Conservation (phyloP, 2,888 invertebrate species). For the Onchidella celtica region DNA sequence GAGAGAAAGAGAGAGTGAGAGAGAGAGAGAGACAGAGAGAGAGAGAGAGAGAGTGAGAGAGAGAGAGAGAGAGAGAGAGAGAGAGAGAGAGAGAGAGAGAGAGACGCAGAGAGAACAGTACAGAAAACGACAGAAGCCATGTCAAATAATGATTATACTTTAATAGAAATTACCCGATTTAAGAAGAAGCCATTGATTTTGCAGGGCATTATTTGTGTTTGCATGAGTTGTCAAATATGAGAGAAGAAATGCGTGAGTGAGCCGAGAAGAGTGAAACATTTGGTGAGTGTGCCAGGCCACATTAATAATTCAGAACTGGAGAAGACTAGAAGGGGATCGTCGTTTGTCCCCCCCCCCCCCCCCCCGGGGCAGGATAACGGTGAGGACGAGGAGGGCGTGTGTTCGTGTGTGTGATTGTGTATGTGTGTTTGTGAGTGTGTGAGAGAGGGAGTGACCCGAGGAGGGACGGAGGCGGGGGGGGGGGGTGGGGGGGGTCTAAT, state of each 20-base stretch:
- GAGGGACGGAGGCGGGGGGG: neutral
- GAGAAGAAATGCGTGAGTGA: constrained; percentile 15
- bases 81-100: constrained; percentile 9
- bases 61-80: constrained; percentile 19
- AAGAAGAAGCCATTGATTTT: too few relatives aligned
- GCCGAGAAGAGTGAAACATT: neutral
- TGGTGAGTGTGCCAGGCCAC: constrained; percentile 7
- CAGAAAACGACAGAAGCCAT: too few relatives aligned
- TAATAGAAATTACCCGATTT: too few relatives aligned
- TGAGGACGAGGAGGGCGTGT: neutral
- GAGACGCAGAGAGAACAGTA: too few relatives aligned
- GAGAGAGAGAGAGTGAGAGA: constrained; percentile 25
- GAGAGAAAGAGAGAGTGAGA: constrained; percentile 26
- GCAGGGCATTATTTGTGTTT: too few relatives aligned
- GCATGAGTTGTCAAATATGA: neutral
- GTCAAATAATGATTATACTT: too few relatives aligned
- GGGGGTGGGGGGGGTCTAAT: neutral
- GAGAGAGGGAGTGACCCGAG: neutral
- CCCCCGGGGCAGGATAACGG: neutral
- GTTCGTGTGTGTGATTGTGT: neutral
- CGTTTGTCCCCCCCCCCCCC: too few relatives aligned
- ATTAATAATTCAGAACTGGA: neutral
- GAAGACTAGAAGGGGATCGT: too few relatives aligned
- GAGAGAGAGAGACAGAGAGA: constrained; percentile 37
- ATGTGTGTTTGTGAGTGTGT: neutral